Percentiles rank a stretch among this genome's conserved stretches.
Conservation (phyloP, 2,113 vertebrate species). For the Bucco capensis region DNA sequence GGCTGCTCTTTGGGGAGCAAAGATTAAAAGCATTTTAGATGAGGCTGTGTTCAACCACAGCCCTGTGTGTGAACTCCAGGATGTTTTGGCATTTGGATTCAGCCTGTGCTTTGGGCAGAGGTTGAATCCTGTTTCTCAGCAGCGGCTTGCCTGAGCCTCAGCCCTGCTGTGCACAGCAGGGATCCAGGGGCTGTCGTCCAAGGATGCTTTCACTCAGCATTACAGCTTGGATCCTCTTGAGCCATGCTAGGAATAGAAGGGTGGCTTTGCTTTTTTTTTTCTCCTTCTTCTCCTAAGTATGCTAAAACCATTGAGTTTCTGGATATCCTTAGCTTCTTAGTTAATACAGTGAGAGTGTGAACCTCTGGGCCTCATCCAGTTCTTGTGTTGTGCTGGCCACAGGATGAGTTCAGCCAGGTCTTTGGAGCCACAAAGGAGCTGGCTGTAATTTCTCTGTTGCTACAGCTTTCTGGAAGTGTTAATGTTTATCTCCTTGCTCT, state of each 20-base stretch:
- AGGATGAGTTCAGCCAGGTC: not conserved
- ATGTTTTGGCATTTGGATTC: constrained; percentile 35
- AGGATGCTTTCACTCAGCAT: constrained; percentile 38
- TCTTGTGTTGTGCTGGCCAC: not conserved
- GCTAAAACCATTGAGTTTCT: not conserved
- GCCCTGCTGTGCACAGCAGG: constrained; percentile 29
- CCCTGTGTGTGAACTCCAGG: not conserved
- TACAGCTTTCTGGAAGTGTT: constrained; percentile 24
- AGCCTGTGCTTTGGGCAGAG: not conserved
- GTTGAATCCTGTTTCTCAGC: not conserved
- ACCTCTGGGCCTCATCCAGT: not conserved
- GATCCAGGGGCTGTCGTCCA: constrained; percentile 2
- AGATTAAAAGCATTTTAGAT: constrained; percentile 42
- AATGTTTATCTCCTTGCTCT: not conserved
- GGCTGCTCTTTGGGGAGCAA: not conserved
- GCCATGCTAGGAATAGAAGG: not conserved
- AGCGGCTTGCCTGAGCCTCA: not conserved
- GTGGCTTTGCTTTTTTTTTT: not conserved
- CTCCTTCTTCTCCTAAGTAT: not conserved
- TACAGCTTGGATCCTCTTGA: constrained; percentile 13
- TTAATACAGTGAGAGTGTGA: not conserved
- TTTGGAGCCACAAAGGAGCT: not conserved
- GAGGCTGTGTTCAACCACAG: not conserved
- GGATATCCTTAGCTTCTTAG: not conserved
- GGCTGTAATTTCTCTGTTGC: not conserved